phyloP scores from a whole-genome alignment of 92 coral and sea anemone species.

The Epizoanthus stellaris region DNA sequence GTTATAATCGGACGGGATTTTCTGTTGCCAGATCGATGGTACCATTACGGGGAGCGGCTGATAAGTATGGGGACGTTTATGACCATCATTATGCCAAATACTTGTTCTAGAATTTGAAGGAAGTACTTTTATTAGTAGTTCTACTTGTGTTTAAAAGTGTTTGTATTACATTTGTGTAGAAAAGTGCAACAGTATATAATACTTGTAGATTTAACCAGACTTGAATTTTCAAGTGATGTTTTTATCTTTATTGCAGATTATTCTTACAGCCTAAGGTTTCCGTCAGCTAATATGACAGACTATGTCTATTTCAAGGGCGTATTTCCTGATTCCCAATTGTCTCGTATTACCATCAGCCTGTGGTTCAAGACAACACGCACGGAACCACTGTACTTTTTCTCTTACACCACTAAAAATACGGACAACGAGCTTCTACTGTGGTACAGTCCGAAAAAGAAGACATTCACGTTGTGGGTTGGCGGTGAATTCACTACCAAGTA shows the following conservation, averaged over 20 bases:
- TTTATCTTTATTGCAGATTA: background rate
- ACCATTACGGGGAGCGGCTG: too few relatives aligned
- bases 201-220: too few relatives aligned
- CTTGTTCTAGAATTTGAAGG: too few relatives aligned
- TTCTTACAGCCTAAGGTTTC: background rate
- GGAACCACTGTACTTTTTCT: background rate
- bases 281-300: background rate
- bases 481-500: background rate
- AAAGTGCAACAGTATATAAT: too few relatives aligned
- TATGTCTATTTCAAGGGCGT: background rate
- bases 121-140: too few relatives aligned
- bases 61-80: too few relatives aligned
- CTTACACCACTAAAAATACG: background rate
- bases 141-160: too few relatives aligned
- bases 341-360: background rate
- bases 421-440: background rate
- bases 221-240: background rate
- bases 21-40: too few relatives aligned
- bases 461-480: background rate
- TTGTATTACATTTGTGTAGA: too few relatives aligned
- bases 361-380: conserved; percentile 11
- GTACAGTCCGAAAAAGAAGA: background rate
- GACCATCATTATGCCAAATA: too few relatives aligned
- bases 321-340: background rate
- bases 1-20: too few relatives aligned